Conservation (phyloP, 2,113 vertebrate genomes). For the Ibidorhyncha struthersii region DNA sequence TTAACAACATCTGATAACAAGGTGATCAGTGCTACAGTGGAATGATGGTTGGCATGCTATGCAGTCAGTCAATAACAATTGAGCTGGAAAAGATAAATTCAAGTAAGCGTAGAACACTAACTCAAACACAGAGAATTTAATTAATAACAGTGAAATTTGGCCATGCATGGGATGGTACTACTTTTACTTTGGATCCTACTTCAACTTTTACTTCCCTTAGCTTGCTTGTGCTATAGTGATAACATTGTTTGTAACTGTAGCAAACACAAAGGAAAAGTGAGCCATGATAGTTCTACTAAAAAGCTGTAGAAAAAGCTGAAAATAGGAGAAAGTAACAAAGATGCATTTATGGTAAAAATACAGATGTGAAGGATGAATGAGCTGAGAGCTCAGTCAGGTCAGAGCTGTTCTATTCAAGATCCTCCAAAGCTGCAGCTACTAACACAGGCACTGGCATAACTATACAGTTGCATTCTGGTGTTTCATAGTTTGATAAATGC, state of each 20-base stretch:
- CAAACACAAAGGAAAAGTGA: neutral
- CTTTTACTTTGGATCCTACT: neutral
- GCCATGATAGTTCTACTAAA: neutral
- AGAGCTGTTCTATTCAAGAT: neutral
- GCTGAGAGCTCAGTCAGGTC: neutral
- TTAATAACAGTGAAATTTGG: neutral
- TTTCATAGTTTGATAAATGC: neutral
- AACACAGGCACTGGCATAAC: no score
- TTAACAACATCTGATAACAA: neutral
- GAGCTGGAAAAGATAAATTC: neutral
- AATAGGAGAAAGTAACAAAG: neutral
- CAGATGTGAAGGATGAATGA: neutral
- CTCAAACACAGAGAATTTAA: neutral
- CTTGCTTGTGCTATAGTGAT: neutral
- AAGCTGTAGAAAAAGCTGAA: neutral
- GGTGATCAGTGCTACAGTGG: neutral
- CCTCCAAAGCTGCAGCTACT: fast-evolving
- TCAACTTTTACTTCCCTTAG: neutral
- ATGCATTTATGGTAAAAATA: neutral
- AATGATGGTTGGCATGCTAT: neutral
- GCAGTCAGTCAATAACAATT: neutral
- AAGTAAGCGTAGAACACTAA: neutral
- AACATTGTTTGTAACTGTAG: neutral
- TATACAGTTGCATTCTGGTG: neutral
- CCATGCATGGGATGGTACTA: neutral